These are phyloP conservation scores for Eueremaeus valkanovi DNA, from an alignment of 2,888 invertebrate species.

Conservation along the genomic window DNA sequence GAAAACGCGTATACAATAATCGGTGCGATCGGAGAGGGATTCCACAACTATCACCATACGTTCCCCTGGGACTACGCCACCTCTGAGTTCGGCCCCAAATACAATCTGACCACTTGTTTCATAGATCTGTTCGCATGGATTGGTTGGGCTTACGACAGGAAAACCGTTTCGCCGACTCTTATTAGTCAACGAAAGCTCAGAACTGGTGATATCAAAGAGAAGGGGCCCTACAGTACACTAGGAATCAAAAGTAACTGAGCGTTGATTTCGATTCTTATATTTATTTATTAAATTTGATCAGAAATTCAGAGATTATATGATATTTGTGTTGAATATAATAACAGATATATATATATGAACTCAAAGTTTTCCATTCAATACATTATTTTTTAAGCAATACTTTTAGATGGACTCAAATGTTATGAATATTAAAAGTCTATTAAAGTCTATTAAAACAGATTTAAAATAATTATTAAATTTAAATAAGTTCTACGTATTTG, in stretches of 20 bases:
- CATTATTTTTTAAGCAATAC: too few relatives aligned
- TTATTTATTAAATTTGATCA: not conserved
- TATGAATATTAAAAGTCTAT: too few relatives aligned
- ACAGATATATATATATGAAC: not conserved
- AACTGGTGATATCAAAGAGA: conserved; percentile 57
- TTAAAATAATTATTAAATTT: too few relatives aligned
- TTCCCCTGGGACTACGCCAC: conserved; percentile 55
- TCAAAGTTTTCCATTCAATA: too few relatives aligned
- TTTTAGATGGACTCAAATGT: too few relatives aligned
- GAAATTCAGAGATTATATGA: not conserved
- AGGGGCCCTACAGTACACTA: conserved; percentile 40
- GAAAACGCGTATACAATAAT: conserved; percentile 52
- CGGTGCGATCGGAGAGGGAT: conserved; percentile 52
- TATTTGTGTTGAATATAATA: not conserved
- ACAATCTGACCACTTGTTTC: conserved; percentile 54
- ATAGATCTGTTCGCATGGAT: conserved; percentile 53
- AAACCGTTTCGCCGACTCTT: conserved; percentile 50
- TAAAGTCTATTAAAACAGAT: too few relatives aligned
- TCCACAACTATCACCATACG: conserved; percentile 55
- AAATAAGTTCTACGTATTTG: too few relatives aligned
- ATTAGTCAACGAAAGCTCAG: conserved; percentile 50
- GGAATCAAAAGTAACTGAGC: conserved; percentile 8
- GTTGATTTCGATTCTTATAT: not conserved
- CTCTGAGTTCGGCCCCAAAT: conserved; percentile 53
- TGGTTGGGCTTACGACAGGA: conserved; percentile 52